A percentile compares a stretch with the other conserved stretches of the same genome.
Evolutionary conservation across 2,113 vertebrate genomes (phyloP).

Genomic region (Abramis brama): DNA sequence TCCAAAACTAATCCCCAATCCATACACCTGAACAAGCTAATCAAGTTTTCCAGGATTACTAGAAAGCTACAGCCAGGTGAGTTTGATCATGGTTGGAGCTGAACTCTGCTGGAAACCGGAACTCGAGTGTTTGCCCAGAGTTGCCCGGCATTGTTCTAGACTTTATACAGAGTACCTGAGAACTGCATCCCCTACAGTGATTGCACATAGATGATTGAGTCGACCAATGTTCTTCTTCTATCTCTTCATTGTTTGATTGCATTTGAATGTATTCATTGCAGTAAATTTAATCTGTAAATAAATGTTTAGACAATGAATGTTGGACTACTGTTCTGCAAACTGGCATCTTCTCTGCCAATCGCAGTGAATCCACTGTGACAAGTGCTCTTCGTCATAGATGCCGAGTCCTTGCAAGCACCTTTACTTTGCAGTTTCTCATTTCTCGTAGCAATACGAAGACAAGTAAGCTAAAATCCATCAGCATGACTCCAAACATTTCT

Average conservation of each 20-base stretch:
- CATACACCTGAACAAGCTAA: too few relatives aligned
- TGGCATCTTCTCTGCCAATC: background rate
- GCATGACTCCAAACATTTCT: background rate
- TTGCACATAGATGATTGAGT: background rate
- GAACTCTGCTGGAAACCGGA: too few relatives aligned
- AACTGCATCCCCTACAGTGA: background rate
- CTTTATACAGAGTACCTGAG: background rate
- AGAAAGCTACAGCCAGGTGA: too few relatives aligned
- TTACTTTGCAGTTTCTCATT: background rate
- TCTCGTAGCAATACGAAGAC: background rate
- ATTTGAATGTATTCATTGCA: background rate
- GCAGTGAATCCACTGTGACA: background rate
- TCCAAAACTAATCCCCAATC: too few relatives aligned
- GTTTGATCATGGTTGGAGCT: too few relatives aligned
- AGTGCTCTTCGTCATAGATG: background rate
- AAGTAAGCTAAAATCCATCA: constrained; percentile 25
- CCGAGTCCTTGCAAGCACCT: background rate
- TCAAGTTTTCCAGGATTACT: too few relatives aligned
- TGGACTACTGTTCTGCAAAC: background rate
- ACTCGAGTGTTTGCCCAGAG: too few relatives aligned
- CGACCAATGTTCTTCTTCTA: background rate
- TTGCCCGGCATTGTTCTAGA: too few relatives aligned
- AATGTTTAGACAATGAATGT: background rate
- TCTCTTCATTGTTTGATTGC: background rate
- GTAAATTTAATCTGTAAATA: background rate